phyloP scores from a whole-genome alignment of 2,797 vertebrate species.

The Etheostoma nigrum region DNA sequence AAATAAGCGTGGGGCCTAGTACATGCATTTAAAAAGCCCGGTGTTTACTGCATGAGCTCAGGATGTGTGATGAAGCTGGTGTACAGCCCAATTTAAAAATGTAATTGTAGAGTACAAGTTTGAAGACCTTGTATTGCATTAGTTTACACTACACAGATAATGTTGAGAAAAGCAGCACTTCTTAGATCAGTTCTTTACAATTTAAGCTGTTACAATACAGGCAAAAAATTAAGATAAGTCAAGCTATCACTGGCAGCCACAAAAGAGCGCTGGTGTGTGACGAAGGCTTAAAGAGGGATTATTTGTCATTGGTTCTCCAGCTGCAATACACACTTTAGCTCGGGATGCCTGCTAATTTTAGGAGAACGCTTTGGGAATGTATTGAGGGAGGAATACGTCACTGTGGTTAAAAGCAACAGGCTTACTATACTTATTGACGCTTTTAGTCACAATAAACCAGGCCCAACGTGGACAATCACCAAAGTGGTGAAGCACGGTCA shows the following conservation, averaged over 20 bases:
- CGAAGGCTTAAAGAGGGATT: conserved; percentile 36
- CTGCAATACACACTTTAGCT: conserved; percentile 54
- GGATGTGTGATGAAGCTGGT: not conserved
- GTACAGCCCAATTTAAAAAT: not conserved
- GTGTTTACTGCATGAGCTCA: conserved; percentile 15
- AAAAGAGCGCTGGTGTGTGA: conserved; percentile 20
- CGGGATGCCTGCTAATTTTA: conserved; percentile 54
- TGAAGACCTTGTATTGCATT: not conserved
- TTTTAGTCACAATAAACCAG: conserved; percentile 49
- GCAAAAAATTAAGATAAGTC: conserved; percentile 36
- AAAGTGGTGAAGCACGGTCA: conserved; percentile 48
- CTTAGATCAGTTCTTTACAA: not conserved
- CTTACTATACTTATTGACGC: conserved; percentile 38
- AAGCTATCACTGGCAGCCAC: conserved; percentile 30
- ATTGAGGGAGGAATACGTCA: conserved; percentile 37
- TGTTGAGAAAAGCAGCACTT: not conserved
- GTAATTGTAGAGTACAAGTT: not conserved
- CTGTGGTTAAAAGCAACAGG: conserved; percentile 45
- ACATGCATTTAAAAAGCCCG: conserved; percentile 82
- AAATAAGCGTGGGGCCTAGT: conserved; percentile 81
- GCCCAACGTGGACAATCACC: conserved; percentile 49
- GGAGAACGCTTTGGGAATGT: conserved; percentile 44
- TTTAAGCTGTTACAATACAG: not conserved
- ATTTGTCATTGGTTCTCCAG: conserved; percentile 50
- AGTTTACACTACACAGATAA: not conserved